These are phyloP conservation scores for Abrostola triplasia DNA, from an alignment of 2,888 invertebrate species.

Conservation along the genomic window DNA sequence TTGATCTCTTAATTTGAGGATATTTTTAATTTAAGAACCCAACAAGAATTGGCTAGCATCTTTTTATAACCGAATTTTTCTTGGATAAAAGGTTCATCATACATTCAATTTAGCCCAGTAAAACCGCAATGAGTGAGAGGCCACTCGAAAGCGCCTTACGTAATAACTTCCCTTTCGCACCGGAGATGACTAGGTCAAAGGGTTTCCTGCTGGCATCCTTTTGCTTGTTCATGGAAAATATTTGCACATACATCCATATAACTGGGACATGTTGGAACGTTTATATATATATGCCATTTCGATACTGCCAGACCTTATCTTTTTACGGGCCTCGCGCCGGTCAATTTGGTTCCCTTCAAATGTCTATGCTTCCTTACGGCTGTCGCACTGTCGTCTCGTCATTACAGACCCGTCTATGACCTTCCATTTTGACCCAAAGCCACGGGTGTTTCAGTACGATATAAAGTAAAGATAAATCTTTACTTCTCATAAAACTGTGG, in stretches of 20 bases:
- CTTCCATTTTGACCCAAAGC: conserved; percentile 1
- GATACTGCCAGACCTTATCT: conserved; percentile 28
- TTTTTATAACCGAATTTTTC: no score
- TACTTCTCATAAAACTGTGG: not conserved
- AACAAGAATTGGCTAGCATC: no score
- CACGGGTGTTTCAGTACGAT: conserved; percentile 1
- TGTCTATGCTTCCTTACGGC: conserved; percentile 12
- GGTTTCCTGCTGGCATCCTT: conserved; percentile 22
- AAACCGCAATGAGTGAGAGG: not conserved
- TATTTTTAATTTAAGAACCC: no score
- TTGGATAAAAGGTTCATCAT: no score
- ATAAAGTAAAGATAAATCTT: not conserved
- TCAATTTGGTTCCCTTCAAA: conserved; percentile 20
- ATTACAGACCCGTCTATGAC: conserved; percentile 21
- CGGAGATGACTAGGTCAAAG: conserved; percentile 36
- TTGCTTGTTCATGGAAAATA: conserved; percentile 2
- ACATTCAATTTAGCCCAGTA: no score
- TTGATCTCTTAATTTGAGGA: no score
- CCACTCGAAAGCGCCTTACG: conserved; percentile 15
- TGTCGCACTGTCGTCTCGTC: conserved; percentile 3
- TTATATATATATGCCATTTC: conserved; percentile 2
- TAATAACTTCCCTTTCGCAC: conserved; percentile 26
- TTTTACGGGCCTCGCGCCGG: conserved; percentile 17
- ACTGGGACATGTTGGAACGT: not conserved
- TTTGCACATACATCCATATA: not conserved